Conservation (phyloP, 2,888 invertebrate species). For the Drosophila birchii region DNA sequence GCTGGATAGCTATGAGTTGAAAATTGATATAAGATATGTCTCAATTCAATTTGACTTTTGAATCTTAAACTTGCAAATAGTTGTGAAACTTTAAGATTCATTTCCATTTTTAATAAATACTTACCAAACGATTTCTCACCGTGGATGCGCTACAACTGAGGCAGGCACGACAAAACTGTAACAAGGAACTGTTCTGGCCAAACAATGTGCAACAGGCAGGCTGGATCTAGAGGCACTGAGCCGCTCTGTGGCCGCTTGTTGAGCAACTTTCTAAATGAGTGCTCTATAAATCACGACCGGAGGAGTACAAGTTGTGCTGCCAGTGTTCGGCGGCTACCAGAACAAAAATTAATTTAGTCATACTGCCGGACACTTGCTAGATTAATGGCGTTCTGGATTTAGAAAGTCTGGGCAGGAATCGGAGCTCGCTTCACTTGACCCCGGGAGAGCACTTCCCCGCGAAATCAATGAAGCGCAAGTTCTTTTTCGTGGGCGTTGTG, state of each 20-base stretch:
- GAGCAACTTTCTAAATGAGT: slow-evolving; percentile 79
- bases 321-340: slow-evolving; percentile 71
- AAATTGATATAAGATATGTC: not conserved
- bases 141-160: slow-evolving; percentile 11
- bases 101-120: too few species aligned
- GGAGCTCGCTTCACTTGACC: slow-evolving; percentile 32
- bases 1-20: not conserved
- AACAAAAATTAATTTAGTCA: slow-evolving; percentile 79
- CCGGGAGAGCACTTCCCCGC: slow-evolving; percentile 16
- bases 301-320: slow-evolving; percentile 67
- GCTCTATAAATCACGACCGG: slow-evolving; percentile 80
- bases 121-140: not conserved
- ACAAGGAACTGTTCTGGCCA: slow-evolving; percentile 73
- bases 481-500: slow-evolving; percentile 56
- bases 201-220: slow-evolving; percentile 59
- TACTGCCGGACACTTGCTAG: slow-evolving; percentile 76
- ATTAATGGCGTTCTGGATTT: slow-evolving; percentile 73
- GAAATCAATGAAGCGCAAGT: slow-evolving; percentile 71
- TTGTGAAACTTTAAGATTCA: not conserved
- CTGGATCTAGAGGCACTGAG: slow-evolving; percentile 50
- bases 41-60: not conserved
- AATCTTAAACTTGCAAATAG: not conserved
- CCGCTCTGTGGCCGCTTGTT: slow-evolving; percentile 65
- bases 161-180: slow-evolving; percentile 75
- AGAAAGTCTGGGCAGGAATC: slow-evolving; percentile 57